Percentiles rank a stretch among this genome's conserved stretches.
phyloP scores from a whole-genome alignment of 2,113 vertebrate species.

The Catagonus wagneri region DNA sequence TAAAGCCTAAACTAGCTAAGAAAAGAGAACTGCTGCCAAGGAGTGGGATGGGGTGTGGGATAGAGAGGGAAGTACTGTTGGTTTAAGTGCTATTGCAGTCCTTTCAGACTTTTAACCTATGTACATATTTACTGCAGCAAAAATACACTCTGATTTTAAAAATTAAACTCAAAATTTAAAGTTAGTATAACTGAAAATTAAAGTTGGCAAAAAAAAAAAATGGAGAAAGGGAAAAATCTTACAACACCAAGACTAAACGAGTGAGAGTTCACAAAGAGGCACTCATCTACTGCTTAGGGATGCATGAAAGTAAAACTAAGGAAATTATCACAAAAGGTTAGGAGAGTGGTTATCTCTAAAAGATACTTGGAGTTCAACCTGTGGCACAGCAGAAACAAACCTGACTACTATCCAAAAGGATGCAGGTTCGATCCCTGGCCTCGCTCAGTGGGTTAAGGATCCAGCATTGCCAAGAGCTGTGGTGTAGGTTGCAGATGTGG shows the following conservation, averaged over 20 bases:
- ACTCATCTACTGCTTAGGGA: not conserved
- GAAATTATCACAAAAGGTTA: not conserved
- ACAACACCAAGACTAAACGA: not conserved
- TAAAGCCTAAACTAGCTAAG: not conserved
- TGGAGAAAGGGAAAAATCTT: not conserved
- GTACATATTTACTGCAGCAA: not conserved
- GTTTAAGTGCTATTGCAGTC: not conserved
- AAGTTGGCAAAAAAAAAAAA: not conserved
- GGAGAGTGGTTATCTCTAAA: not conserved
- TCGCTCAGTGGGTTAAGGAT: no score
- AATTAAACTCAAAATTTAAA: not conserved
- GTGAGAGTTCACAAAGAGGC: not conserved
- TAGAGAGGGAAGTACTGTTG: not conserved
- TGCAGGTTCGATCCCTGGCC: no score
- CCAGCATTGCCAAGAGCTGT: no score
- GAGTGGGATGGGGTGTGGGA: not conserved
- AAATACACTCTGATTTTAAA: not conserved
- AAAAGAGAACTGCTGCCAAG: not conserved
- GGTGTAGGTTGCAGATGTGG: no score
- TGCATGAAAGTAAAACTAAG: not conserved
- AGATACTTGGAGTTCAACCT: not conserved
- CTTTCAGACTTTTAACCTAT: not conserved
- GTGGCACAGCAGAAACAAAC: no score
- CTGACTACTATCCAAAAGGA: no score
- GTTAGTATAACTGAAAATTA: not conserved